phyloP scores from a whole-genome alignment of 2,113 vertebrate genomes.

The Limanda limanda region DNA sequence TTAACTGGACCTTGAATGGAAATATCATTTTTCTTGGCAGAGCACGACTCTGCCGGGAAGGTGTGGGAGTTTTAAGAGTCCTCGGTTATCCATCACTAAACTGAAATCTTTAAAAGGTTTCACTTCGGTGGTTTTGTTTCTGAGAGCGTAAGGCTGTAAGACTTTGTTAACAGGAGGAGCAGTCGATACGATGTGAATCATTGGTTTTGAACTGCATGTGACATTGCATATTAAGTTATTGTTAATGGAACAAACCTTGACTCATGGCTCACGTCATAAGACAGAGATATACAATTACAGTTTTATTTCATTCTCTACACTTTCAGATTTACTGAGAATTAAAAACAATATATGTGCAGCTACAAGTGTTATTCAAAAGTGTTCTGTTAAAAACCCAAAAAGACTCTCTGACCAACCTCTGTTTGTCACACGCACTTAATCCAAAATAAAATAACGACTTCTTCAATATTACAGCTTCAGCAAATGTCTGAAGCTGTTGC shows the following conservation, averaged over 20 bases:
- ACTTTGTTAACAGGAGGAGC: slow-evolving; percentile 42
- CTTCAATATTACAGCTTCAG: background rate
- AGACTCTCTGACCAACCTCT: background rate
- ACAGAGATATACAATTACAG: background rate
- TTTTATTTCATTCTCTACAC: background rate
- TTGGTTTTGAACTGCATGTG: slow-evolving; percentile 3
- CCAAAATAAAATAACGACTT: background rate
- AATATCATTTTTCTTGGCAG: slow-evolving; percentile 56
- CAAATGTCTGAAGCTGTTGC: background rate
- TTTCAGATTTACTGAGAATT: background rate
- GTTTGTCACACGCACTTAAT: background rate
- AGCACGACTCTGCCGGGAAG: slow-evolving; percentile 44
- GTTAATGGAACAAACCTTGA: slow-evolving; percentile 13
- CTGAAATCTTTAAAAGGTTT: slow-evolving; percentile 66
- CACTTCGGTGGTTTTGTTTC: slow-evolving; percentile 39
- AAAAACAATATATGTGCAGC: background rate
- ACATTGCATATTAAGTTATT: slow-evolving; percentile 5
- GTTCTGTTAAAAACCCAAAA: no score
- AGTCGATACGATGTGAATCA: slow-evolving; percentile 33
- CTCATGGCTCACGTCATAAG: background rate
- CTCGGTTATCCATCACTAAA: slow-evolving; percentile 46
- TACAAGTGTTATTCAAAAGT: no score
- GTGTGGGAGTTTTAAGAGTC: slow-evolving; percentile 42
- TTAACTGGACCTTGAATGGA: slow-evolving; percentile 59
- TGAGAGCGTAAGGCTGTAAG: slow-evolving; percentile 14